These are phyloP conservation scores for Dipus sagitta DNA, from an alignment of 2,797 vertebrate species.

Conservation along the genomic window DNA sequence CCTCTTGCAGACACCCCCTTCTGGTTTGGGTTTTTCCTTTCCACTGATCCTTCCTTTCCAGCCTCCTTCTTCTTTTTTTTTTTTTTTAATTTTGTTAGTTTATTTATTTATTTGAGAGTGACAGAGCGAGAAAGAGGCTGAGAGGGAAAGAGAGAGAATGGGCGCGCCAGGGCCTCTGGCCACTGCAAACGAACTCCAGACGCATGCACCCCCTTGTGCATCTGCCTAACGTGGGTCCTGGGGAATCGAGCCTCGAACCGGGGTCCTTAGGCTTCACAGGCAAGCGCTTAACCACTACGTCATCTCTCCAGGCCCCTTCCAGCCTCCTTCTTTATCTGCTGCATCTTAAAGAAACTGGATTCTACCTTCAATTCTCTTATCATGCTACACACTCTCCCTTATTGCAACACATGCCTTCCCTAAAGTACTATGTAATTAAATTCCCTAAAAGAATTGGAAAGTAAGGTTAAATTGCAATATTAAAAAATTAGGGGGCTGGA, in stretches of 20 bases:
- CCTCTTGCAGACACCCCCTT: not conserved
- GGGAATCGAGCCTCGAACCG: too few relatives aligned
- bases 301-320: not conserved
- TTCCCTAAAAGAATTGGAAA: not conserved
- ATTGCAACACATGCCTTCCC: not conserved
- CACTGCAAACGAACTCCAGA: too few relatives aligned
- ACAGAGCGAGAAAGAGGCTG: too few relatives aligned
- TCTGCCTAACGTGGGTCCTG: too few relatives aligned
- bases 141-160: too few relatives aligned
- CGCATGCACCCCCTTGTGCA: too few relatives aligned
- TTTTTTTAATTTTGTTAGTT: too few relatives aligned
- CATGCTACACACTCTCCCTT: not conserved
- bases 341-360: not conserved
- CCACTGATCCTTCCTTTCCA: not conserved
- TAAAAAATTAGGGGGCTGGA: not conserved
- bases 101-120: too few relatives aligned
- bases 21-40: not conserved
- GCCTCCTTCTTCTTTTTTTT: not conserved
- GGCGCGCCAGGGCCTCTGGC: too few relatives aligned
- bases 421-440: not conserved
- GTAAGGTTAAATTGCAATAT: conserved; percentile 40
- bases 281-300: too few relatives aligned
- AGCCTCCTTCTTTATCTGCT: not conserved
- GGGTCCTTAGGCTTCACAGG: too few relatives aligned
- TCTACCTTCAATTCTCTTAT: not conserved